Conservation (phyloP, 92 coral and sea anemone species). For the Porites rus region DNA sequence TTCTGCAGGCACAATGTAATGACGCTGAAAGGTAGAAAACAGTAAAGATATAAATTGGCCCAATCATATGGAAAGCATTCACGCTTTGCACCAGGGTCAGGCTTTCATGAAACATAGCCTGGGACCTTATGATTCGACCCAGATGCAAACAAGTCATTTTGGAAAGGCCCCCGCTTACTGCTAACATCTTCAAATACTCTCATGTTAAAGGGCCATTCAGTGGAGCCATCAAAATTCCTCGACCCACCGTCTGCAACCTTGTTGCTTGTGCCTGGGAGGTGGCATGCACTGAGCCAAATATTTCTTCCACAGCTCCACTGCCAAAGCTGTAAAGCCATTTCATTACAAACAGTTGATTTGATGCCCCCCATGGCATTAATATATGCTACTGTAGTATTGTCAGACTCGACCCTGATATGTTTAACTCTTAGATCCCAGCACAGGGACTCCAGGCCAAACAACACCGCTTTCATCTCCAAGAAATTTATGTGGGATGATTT, state of each 20-base stretch:
- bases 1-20: constrained; percentile 37
- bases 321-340: constrained; percentile 58
- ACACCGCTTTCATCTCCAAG: constrained; percentile 43
- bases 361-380: constrained; percentile 38
- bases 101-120: constrained; percentile 36
- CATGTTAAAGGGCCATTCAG: constrained; percentile 52
- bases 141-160: constrained; percentile 52
- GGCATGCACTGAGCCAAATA: constrained; percentile 48
- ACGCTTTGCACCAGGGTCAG: constrained; percentile 40
- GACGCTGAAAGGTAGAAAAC: constrained; percentile 50
- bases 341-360: constrained; percentile 25
- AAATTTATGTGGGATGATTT: constrained; percentile 38
- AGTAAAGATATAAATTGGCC: constrained; percentile 3
- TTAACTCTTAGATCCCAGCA: constrained; percentile 12
- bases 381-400: constrained; percentile 27
- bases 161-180: constrained; percentile 39
- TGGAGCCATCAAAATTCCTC: constrained; percentile 47
- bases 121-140: constrained; percentile 36
- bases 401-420: constrained; percentile 11
- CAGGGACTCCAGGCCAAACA: constrained; percentile 23
- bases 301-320: constrained; percentile 50
- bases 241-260: constrained; percentile 54
- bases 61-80: background rate
- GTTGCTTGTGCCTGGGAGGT: constrained; percentile 60
- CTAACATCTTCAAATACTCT: constrained; percentile 35